These are phyloP conservation scores for Lydus trimaculatus DNA, from an alignment of 2,888 invertebrate species.

Conservation along the genomic window DNA sequence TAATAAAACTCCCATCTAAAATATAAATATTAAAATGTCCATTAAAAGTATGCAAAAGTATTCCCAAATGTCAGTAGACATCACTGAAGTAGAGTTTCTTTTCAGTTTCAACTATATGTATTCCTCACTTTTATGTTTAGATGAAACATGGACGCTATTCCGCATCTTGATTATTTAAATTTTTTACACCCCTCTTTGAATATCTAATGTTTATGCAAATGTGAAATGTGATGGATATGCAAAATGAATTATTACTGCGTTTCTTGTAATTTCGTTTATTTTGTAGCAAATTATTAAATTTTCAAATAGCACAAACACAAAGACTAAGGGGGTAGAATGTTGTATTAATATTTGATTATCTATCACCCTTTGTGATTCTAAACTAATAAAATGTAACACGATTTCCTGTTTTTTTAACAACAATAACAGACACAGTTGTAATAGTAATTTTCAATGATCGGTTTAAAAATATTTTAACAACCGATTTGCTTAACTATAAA, in stretches of 20 bases:
- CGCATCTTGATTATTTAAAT: slow-evolving; percentile 38
- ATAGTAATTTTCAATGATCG: neutral
- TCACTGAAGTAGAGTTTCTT: slow-evolving; percentile 32
- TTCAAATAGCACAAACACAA: slow-evolving; percentile 21
- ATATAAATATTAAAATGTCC: slow-evolving; percentile 39
- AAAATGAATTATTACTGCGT: slow-evolving; percentile 34
- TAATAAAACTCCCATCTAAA: neutral
- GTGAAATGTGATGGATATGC: slow-evolving; percentile 36
- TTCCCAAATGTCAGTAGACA: slow-evolving; percentile 38
- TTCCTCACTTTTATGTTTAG: slow-evolving; percentile 8
- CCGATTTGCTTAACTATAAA: neutral
- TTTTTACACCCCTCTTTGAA: slow-evolving; percentile 36
- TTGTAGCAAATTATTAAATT: slow-evolving; percentile 36
- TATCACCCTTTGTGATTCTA: slow-evolving; percentile 11
- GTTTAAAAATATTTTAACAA: neutral
- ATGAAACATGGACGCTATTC: neutral
- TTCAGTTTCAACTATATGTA: slow-evolving; percentile 35
- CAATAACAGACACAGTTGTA: too few relatives aligned
- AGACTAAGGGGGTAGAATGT: neutral
- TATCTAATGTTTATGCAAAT: slow-evolving; percentile 42
- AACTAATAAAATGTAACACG: slow-evolving; percentile 2
- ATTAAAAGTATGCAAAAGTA: slow-evolving; percentile 41
- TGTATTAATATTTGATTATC: slow-evolving; percentile 14
- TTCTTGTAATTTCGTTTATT: slow-evolving; percentile 36
- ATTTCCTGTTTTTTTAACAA: neutral